Conservation (phyloP, 2,797 vertebrate species). For the Trematomus bernacchii region DNA sequence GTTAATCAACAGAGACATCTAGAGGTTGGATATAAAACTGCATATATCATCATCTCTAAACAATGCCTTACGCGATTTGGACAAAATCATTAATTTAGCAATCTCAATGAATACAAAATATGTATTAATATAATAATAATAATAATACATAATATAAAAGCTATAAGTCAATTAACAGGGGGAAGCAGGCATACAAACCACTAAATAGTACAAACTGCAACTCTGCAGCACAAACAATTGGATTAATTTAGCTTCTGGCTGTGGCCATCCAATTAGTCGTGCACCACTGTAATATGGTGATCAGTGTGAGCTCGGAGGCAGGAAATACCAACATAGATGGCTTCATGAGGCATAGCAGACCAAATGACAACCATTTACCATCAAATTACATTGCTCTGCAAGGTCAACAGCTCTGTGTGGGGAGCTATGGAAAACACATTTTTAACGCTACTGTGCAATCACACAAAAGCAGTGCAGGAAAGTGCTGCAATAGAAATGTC, state of each 20-base stretch:
- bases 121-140: conserved; percentile 10
- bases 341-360: conserved; percentile 81
- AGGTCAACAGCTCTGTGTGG: conserved; percentile 75
- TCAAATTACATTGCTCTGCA: conserved; percentile 76
- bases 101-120: neutral
- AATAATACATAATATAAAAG: conserved; percentile 7
- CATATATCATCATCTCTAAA: neutral
- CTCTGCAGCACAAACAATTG: conserved; percentile 48
- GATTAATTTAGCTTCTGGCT: conserved; percentile 62
- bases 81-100: conserved; percentile 24
- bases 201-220: conserved; percentile 23
- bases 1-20: conserved; percentile 80
- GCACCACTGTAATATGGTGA: conserved; percentile 80
- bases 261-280: conserved; percentile 80
- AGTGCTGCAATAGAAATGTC: conserved; percentile 24
- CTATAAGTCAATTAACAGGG: neutral
- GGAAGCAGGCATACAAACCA: conserved; percentile 8
- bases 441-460: conserved; percentile 53
- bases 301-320: conserved; percentile 77
- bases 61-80: neutral
- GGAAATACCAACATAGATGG: conserved; percentile 78
- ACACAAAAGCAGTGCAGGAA: conserved; percentile 37
- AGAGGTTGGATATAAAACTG: conserved; percentile 59
- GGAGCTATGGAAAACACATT: conserved; percentile 47
- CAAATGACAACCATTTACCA: conserved; percentile 81